Evolutionary conservation across 2,113 vertebrate genomes (phyloP).

Genomic region (Accipiter virgatus): DNA sequence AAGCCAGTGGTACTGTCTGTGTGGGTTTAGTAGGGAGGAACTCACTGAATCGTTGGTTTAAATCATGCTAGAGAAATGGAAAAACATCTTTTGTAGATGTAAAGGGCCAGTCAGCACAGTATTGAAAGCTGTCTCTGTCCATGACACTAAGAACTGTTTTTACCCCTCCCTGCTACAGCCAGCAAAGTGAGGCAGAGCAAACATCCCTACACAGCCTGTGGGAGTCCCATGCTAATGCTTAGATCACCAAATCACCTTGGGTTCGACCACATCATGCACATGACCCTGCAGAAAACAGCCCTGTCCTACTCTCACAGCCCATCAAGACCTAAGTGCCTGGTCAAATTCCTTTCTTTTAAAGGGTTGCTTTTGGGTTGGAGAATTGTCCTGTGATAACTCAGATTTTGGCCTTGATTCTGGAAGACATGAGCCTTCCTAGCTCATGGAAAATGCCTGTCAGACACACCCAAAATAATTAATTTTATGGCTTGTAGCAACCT

Average conservation of each 20-base stretch:
- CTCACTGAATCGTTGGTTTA: neutral
- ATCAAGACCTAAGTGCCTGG: too few relatives aligned
- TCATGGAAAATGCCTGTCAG: neutral
- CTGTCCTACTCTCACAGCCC: neutral
- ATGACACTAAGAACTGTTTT: accelerated
- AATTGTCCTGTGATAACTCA: neutral
- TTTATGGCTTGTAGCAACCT: neutral
- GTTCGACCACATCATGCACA: neutral
- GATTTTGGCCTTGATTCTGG: neutral
- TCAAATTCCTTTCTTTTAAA: neutral
- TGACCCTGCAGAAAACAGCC: neutral
- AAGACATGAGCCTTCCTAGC: neutral
- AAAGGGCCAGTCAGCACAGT: neutral
- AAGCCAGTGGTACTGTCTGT: neutral
- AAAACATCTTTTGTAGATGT: neutral
- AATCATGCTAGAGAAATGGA: neutral
- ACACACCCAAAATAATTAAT: neutral
- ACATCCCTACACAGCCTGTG: too few relatives aligned
- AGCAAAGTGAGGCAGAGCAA: neutral
- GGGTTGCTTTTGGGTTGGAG: neutral
- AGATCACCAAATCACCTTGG: neutral
- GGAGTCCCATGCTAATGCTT: neutral
- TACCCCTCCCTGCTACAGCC: neutral
- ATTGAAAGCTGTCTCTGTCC: neutral
- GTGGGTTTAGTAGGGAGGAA: neutral